phyloP scores from a whole-genome alignment of 2,113 vertebrate genomes.

The Laticauda colubrina region DNA sequence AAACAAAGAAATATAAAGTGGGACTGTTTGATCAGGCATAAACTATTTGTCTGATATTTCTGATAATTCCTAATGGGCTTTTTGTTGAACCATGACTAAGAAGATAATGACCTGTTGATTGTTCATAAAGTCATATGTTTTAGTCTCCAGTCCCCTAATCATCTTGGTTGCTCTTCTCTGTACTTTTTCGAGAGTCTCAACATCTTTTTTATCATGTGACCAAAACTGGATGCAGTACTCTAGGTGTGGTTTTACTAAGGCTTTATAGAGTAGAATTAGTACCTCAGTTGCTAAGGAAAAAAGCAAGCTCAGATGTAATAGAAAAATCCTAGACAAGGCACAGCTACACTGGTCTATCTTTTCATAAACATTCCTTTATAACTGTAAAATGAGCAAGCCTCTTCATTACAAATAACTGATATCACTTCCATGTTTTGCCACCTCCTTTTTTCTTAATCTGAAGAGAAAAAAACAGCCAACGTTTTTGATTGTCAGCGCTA shows the following conservation, averaged over 20 bases:
- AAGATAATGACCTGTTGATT: background rate
- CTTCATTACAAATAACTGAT: background rate
- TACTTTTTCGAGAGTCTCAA: too few relatives aligned
- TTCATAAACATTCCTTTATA: background rate
- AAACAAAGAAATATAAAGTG: background rate
- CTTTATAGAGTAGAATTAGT: too few relatives aligned
- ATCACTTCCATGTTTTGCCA: background rate
- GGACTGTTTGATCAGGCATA: background rate
- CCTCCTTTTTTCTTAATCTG: background rate
- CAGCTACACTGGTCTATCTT: too few relatives aligned
- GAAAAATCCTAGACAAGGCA: too few relatives aligned
- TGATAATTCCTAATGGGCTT: background rate
- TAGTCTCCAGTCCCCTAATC: too few relatives aligned
- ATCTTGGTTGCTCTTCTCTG: too few relatives aligned
- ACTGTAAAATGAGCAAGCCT: background rate
- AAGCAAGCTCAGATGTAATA: too few relatives aligned
- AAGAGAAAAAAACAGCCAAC: background rate
- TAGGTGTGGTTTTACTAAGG: too few relatives aligned
- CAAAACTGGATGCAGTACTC: too few relatives aligned
- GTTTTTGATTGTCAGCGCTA: background rate
- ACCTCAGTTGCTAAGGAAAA: too few relatives aligned
- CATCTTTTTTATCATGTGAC: too few relatives aligned
- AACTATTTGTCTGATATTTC: background rate
- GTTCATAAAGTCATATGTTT: background rate
- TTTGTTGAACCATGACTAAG: background rate